Conservation (phyloP, 2,113 vertebrate genomes). For the Microcebus jonahi region DNA sequence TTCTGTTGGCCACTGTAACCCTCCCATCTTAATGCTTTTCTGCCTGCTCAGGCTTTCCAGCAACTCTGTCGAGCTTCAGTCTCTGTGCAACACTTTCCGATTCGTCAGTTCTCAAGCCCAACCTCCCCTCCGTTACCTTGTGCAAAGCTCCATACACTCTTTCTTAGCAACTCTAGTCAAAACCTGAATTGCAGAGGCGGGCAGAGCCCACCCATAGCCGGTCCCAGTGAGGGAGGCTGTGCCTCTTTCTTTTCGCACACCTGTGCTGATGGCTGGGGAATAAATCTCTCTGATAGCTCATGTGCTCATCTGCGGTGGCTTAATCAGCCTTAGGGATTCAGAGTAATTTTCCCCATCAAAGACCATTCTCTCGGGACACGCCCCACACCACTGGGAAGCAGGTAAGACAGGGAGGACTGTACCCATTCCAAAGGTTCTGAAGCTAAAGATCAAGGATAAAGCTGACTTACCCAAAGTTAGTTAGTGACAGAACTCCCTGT, state of each 20-base stretch:
- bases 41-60: background rate
- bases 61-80: background rate
- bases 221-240: background rate
- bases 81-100: background rate
- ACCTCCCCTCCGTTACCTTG: background rate
- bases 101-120: background rate
- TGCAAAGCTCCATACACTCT: background rate
- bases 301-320: background rate
- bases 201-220: background rate
- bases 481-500: background rate
- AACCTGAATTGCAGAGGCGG: background rate
- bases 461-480: background rate
- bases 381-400: background rate
- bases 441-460: background rate
- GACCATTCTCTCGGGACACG: background rate
- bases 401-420: background rate
- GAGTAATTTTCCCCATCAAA: background rate
- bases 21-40: background rate
- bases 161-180: conserved; percentile 3
- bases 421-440: background rate
- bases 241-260: background rate
- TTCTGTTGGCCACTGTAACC: background rate
- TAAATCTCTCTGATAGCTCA: background rate
- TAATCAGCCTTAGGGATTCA: background rate
- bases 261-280: background rate